Evolutionary conservation across 2,113 vertebrate species (phyloP), one percentile per base, ranked within the genome.

Genomic region (Meles meles): DNA sequence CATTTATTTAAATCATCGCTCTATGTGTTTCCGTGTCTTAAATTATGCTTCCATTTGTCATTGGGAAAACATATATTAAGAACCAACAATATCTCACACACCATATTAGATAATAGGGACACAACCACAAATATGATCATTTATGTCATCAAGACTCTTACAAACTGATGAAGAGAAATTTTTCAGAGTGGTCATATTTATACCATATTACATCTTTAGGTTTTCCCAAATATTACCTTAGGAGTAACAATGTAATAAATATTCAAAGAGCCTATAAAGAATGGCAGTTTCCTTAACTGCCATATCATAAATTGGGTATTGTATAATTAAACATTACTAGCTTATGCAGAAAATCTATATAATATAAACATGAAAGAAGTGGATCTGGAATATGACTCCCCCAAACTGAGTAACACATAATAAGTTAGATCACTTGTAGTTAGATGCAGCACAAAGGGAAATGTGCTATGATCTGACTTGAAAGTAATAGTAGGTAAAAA

Each of bases 1-100:
- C 2, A 59, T 71, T 93, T 71, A 82, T 83, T 86, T 81, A 55
- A 82, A 79, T 93, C 31, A 92, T 9, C 7, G 10, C 20, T 76
- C 31, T 72, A 39, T 15, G 23, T 83, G 20, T 44, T 42, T 74
- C n/a, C 65, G 18, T 88, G 11, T 12, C 34, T 13, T 1, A 42
- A 21, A 65, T 44, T 44, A 31, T 42, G 71, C 14, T 65, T 94
- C 20, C 21, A 69, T 21, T 42, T 13, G 61, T 88, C 27, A 55
- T 87, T 90, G 18, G 3, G 14, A 23, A 63, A 52, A 69, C n/a
- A 52, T 91, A 47, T 72, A 61, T 39, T 23, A 74, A 61, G 69
- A 74, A 55, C 4, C 37, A 77, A 27, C 2, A 67, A 82, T 21
- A 76, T 87, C 44, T 1, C 18, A 93, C 27, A 3, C 14, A 37